Evolutionary conservation across 2,797 vertebrate species (phyloP).

Genomic region (Rhabdomys pumilio): DNA sequence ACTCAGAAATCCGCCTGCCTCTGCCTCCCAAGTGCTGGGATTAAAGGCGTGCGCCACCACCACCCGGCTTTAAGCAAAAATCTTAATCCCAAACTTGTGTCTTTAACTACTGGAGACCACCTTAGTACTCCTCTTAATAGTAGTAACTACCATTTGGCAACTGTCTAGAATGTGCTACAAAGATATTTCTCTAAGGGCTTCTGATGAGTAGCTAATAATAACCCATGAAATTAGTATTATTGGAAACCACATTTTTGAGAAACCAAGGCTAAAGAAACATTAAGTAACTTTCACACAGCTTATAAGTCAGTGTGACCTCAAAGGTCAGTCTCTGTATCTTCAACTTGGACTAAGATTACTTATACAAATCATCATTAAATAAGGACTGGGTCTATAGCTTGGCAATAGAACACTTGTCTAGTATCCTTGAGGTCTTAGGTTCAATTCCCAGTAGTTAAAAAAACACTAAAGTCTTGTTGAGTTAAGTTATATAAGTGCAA

Average conservation of each 20-base stretch:
- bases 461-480: conserved; percentile 35
- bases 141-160: conserved; percentile 11
- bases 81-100: neutral
- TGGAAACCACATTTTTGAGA: conserved; percentile 39
- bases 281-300: conserved; percentile 64
- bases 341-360: conserved; percentile 49
- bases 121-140: conserved; percentile 15
- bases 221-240: neutral
- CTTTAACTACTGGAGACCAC: conserved; percentile 5
- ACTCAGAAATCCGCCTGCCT: too few species aligned
- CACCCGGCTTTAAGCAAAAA: neutral
- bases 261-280: conserved; percentile 43
- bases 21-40: too few species aligned
- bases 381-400: neutral
- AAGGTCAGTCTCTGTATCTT: conserved; percentile 29
- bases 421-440: neutral
- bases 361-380: neutral
- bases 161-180: neutral
- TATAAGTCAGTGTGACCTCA: conserved; percentile 23
- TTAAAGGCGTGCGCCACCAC: too few species aligned
- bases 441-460: neutral
- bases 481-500: neutral
- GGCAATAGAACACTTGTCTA: neutral
- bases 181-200: conserved; percentile 6
- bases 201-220: conserved; percentile 38